Evolutionary conservation across 2,888 invertebrate species (phyloP), one percentile per base, ranked within the genome.

Genomic region (Lomographa bimaculata): DNA sequence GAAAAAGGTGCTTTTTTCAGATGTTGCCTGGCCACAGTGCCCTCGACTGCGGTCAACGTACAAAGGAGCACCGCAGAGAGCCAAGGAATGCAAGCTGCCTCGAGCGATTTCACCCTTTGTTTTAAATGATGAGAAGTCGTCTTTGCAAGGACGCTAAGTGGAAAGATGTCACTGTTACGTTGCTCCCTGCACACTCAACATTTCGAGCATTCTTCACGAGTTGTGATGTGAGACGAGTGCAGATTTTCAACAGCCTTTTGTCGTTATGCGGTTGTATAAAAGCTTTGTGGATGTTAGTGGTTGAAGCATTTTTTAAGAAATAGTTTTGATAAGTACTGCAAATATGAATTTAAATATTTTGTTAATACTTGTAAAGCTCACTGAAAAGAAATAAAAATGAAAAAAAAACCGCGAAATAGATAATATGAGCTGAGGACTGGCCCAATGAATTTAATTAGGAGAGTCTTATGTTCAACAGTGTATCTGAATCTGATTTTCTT

Each of bases 61-160:
- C 75, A 74, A 60, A 50, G 52, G 62, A 66, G 68, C 68, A 30
- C 33, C 10, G 38, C 9, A 2, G 32, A 27, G 20, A 32, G 19
- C 19, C 17, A 66, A 49, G 64, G 73, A 73, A 66, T 69, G 64
- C 67, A 67, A 53, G 65, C 67, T 53, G 67, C 78, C 78, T 53
- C 70, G 58, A 71, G 78, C 79, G 73, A 77, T 82, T 80, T 79
- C 66, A 72, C 61, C 80, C 75, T 81, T 84, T 85, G 84, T 86
- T 79, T 76, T 73, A 79, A 83, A 81, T 79, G 74, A 79, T 72
- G 71, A 75, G 71, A 61, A 73, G 75, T 73, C 70, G 70, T 72
- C 76, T 74, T 72, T 64, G 53, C 60, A 57, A 72, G 70, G 64
- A 70, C 60, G 54, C 56, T 73, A 76, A 79, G 77, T 75, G 75